Evolutionary conservation across 1,140 invertebrate genomes (phyloP).

Genomic region (Brachionus angularis): DNA sequence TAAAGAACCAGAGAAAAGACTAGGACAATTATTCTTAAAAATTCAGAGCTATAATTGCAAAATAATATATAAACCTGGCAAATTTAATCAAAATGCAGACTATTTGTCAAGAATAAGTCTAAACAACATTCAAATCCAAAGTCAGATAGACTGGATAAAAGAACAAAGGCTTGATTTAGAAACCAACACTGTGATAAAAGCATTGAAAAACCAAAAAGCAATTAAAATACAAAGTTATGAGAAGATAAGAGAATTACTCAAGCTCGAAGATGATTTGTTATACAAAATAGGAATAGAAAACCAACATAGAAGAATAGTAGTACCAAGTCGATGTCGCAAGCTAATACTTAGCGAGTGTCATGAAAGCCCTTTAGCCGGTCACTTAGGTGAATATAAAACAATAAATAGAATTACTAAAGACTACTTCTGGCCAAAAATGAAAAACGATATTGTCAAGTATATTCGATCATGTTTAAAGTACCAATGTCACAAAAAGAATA

Average conservation of each 20-base stretch:
- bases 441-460: neutral
- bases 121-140: neutral
- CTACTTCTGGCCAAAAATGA: neutral
- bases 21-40: neutral
- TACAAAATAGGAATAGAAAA: neutral
- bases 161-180: neutral
- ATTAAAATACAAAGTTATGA: conserved; percentile 1
- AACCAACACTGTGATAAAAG: neutral
- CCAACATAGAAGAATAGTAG: neutral
- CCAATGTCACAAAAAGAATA: neutral
- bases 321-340: conserved; percentile 1
- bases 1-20: conserved; percentile 6
- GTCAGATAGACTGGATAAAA: neutral
- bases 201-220: conserved; percentile 1
- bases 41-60: neutral
- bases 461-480: neutral
- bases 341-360: neutral
- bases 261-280: conserved; percentile 13
- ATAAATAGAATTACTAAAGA: neutral
- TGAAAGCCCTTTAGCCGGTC: conserved; percentile 1
- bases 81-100: neutral
- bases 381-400: conserved; percentile 8
- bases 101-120: conserved; percentile 3
- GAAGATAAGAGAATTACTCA: conserved; percentile 1
- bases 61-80: conserved; percentile 3